Base-by-base conservation (phyloP, 2,113 vertebrate genomes). In the Thalassarche chlororhynchos region DNA sequence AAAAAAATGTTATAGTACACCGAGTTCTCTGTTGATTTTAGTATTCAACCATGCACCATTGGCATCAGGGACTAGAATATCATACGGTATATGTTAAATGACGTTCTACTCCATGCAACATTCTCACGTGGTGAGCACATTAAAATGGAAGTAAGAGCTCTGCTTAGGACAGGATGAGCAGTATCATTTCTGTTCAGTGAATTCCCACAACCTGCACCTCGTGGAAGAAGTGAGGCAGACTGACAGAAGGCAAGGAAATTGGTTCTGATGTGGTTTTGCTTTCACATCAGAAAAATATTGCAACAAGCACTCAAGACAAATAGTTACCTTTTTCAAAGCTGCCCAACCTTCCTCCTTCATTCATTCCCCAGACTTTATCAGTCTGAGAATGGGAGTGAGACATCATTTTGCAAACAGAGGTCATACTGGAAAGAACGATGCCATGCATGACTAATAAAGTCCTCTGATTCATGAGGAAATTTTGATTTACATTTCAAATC, bases 401-500 rank as follows among this genome's bases (percentile, higher is more conserved):
- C 77, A 97, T 84, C 87, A 89, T 95, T 93, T 96, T 93, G 93
- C 84, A 97, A 97, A 82, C 25, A 89, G 90, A 97, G 89, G 95
- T 97, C 94, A 90, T 92, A 57, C 25, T 79, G 86, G 94, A 93
- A 96, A 95, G 95, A 96, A 97, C 14, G 16, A 89, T 79, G 79
- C 70, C 74, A 90, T 51, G 95, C 79, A 94, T 96, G 96, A 90
- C 93, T 97, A 97, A 98, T 46, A 72, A 95, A 97, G 88, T 89
- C 38, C 64, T 97, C 84, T 84, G 84, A 84, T 95, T 96, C 91
- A 79, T 66, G 83, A 92, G 65, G 72, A 98, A 97, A 87, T 68
- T 90, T 96, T 93, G 83, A 97, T 98, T 97, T 97, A 95, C 97
- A 97, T 98, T 98, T 96, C 84, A 97, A 97, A 97, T 97, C 93